These are phyloP conservation scores for Leucosticte australis DNA, from an alignment of 2,113 vertebrate species.

Conservation along the genomic window DNA sequence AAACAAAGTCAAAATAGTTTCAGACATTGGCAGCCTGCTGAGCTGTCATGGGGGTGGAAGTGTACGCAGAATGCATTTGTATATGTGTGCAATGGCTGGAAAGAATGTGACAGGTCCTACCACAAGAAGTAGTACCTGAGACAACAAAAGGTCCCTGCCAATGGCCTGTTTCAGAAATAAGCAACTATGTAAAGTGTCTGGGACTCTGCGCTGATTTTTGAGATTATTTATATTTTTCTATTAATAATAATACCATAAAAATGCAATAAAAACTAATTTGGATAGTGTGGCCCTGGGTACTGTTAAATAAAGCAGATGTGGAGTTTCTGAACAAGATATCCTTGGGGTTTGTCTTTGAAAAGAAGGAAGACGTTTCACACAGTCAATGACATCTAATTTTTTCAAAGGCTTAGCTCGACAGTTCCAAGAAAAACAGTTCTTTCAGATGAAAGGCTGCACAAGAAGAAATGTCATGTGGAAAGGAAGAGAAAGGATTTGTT, in stretches of 20 bases:
- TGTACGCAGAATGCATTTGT: not conserved
- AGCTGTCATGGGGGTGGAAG: not conserved
- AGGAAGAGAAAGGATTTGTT: not conserved
- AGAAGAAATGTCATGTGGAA: slow-evolving; percentile 20
- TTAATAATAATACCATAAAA: not conserved
- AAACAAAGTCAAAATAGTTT: not conserved
- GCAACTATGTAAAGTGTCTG: not conserved
- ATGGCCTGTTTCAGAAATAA: not conserved
- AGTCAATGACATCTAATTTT: slow-evolving; percentile 17
- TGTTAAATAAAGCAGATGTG: slow-evolving; percentile 30
- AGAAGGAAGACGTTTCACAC: not conserved
- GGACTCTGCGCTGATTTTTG: not conserved
- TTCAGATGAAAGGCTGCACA: slow-evolving; percentile 46
- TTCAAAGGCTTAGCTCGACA: slow-evolving; percentile 41
- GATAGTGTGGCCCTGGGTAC: not conserved
- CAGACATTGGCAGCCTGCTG: not conserved
- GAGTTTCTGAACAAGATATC: slow-evolving; percentile 15
- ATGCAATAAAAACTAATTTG: not conserved
- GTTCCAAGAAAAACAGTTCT: slow-evolving; percentile 49
- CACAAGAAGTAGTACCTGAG: not conserved
- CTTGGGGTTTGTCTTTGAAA: slow-evolving; percentile 28
- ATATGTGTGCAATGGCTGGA: not conserved
- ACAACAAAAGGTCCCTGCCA: not conserved
- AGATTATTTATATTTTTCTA: not conserved
- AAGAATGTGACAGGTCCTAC: not conserved